Evolutionary conservation across 2,888 invertebrate species (phyloP).

Genomic region (Caenorhabditis angaria): DNA sequence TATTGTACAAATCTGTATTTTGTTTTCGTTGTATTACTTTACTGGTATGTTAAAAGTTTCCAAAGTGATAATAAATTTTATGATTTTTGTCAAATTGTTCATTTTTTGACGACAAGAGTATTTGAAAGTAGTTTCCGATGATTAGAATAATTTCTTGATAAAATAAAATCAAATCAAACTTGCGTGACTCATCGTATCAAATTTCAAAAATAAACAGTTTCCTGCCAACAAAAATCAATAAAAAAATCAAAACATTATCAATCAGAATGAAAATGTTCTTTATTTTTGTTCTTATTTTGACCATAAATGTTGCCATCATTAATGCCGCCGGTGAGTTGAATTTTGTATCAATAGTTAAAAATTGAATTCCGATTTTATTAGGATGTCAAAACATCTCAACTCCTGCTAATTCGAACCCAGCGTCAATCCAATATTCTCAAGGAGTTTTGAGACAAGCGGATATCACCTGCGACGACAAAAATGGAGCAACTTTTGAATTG

Average conservation of each 20-base stretch:
- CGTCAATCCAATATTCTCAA: neutral
- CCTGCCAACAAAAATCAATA: neutral
- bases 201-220: neutral
- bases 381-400: neutral
- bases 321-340: neutral
- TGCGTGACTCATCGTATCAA: neutral
- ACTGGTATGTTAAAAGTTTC: no score
- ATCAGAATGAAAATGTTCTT: neutral
- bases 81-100: no score
- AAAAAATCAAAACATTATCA: constrained; percentile 1
- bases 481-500: constrained; percentile 17
- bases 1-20: no score
- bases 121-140: no score
- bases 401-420: neutral
- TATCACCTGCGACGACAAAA: neutral
- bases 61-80: no score
- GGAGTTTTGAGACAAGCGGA: neutral
- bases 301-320: neutral
- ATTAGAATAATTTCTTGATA: neutral
- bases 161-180: no score
- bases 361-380: neutral
- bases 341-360: no score
- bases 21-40: no score
- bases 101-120: no score
- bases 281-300: neutral